phyloP scores from a whole-genome alignment of 2,888 invertebrate genomes.

The Mystacides longicornis region DNA sequence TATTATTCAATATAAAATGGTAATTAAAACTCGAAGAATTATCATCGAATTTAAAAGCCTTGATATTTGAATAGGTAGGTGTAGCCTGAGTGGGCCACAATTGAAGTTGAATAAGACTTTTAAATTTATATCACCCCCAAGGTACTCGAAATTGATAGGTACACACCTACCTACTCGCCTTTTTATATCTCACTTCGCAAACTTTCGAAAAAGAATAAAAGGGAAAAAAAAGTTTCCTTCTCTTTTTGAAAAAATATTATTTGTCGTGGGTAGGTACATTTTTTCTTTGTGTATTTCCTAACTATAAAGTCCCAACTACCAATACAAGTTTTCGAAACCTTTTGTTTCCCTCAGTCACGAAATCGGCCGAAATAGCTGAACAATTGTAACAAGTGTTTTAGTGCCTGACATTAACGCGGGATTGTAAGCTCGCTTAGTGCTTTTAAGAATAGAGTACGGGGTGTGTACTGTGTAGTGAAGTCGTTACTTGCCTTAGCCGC shows the following conservation, averaged over 20 bases:
- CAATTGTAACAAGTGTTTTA: conserved; percentile 25
- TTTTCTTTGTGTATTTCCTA: background rate
- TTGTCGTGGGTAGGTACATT: background rate
- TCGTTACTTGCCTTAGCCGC: background rate
- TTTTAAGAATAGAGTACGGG: conserved; percentile 12
- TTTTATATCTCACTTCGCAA: background rate
- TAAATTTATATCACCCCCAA: too few relatives aligned
- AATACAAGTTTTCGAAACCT: background rate
- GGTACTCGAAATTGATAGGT: too few relatives aligned
- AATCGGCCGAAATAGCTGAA: conserved; percentile 11
- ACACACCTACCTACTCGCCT: background rate
- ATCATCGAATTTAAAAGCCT: too few relatives aligned
- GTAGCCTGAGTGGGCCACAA: too few relatives aligned
- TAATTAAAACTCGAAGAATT: too few relatives aligned
- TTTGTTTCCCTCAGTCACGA: conserved; percentile 4
- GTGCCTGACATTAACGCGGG: conserved; percentile 19
- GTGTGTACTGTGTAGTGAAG: conserved; percentile 18
- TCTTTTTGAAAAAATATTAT: background rate
- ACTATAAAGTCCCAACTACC: background rate
- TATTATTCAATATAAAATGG: too few relatives aligned
- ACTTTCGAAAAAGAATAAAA: background rate
- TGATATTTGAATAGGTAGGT: too few relatives aligned
- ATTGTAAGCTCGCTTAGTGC: conserved; percentile 25
- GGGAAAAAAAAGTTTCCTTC: background rate
- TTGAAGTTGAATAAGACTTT: too few relatives aligned